Evolutionary conservation across 1,140 invertebrate genomes (phyloP).

Genomic region (Magallana gigas): DNA sequence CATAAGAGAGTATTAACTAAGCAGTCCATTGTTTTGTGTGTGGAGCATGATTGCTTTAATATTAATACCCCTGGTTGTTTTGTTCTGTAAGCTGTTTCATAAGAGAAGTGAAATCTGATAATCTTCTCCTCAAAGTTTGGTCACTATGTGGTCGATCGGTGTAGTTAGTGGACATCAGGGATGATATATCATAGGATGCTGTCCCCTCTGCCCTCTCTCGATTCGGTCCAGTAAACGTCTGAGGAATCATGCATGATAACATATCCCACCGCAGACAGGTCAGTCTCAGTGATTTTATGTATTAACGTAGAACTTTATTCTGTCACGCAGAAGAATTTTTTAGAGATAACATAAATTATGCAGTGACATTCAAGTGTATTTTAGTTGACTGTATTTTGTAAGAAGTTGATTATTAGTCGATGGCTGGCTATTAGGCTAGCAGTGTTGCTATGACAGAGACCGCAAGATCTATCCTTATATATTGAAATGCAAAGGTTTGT

Average conservation of each 20-base stretch:
- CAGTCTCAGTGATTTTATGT: neutral
- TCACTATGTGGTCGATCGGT: neutral
- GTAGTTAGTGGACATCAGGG: neutral
- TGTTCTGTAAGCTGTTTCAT: slow-evolving; percentile 22
- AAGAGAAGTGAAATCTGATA: slow-evolving; percentile 20
- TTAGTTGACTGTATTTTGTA: too few relatives aligned
- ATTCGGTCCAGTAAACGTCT: neutral
- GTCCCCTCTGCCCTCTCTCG: neutral
- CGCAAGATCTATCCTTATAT: too few relatives aligned
- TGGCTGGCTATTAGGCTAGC: too few relatives aligned
- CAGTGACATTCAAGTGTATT: too few relatives aligned
- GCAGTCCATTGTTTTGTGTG: neutral
- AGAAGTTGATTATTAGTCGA: too few relatives aligned
- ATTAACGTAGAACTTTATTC: too few relatives aligned
- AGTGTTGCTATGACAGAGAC: too few relatives aligned
- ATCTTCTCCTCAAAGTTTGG: neutral
- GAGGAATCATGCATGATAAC: slow-evolving; percentile 2
- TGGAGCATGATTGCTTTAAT: neutral
- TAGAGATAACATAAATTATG: too few relatives aligned
- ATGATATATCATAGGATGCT: slow-evolving; percentile 14
- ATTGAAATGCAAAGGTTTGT: too few relatives aligned
- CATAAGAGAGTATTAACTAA: neutral
- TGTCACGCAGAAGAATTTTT: too few relatives aligned
- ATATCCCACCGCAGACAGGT: slow-evolving; percentile 11
- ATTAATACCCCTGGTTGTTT: slow-evolving; percentile 11